These are phyloP conservation scores for Butorides virescens DNA, from an alignment of 2,113 vertebrate genomes.

Conservation along the genomic window DNA sequence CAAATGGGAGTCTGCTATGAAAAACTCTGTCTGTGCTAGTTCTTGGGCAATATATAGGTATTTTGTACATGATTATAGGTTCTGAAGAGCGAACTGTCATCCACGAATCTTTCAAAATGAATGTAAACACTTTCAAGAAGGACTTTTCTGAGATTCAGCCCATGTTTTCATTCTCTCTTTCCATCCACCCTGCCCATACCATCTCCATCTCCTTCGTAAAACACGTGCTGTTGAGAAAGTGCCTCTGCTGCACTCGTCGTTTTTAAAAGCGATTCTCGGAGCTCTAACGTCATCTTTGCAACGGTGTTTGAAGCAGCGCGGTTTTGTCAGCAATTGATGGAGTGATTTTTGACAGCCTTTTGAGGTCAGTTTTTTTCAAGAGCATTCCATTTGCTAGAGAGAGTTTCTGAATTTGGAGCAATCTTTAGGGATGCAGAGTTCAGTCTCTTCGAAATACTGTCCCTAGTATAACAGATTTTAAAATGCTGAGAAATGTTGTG, in stretches of 20 bases:
- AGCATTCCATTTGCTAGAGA: not conserved
- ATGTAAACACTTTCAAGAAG: not conserved
- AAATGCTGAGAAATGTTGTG: not conserved
- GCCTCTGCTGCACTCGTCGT: not conserved
- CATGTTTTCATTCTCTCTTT: not conserved
- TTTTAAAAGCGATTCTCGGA: not conserved
- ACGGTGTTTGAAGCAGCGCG: not conserved
- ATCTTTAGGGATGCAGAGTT: not conserved
- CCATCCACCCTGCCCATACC: not conserved
- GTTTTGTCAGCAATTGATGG: not conserved
- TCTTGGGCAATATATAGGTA: rapidly evolving
- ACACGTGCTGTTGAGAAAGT: not conserved
- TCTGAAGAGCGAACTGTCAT: not conserved
- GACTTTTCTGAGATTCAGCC: not conserved
- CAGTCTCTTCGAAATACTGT: not conserved
- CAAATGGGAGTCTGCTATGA: not conserved
- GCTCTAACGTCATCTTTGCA: not conserved
- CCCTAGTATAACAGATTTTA: not conserved
- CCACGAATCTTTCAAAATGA: not conserved
- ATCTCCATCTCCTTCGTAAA: not conserved
- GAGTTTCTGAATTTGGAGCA: not conserved
- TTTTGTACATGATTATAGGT: not conserved
- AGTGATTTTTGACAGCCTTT: not conserved
- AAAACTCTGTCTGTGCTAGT: not conserved
- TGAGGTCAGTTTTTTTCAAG: not conserved